These are phyloP conservation scores for Conomelus anceps DNA, from an alignment of 2,888 invertebrate species.

Conservation along the genomic window DNA sequence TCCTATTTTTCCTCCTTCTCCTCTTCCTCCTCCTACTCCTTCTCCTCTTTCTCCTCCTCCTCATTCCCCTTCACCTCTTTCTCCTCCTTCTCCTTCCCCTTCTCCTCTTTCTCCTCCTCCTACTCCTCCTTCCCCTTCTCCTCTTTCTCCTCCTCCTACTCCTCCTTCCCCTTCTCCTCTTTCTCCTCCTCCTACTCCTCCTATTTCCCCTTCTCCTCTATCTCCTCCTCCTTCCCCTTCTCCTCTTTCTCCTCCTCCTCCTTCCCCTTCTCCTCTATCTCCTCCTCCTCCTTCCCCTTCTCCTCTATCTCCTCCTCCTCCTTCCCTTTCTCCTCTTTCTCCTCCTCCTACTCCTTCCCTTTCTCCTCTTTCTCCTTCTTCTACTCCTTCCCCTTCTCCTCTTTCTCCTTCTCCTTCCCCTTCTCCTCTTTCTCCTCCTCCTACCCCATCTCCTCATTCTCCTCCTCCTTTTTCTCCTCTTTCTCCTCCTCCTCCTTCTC, in stretches of 20 bases:
- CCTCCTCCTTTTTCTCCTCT: slow-evolving; percentile 16
- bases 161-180: background rate
- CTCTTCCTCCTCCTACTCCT: background rate
- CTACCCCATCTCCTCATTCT: background rate
- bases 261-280: background rate
- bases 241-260: background rate
- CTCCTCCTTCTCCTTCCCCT: background rate
- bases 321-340: background rate
- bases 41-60: background rate
- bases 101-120: background rate
- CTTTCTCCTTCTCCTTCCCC: slow-evolving; percentile 14
- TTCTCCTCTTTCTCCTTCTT: background rate
- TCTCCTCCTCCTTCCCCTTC: slow-evolving; percentile 18
- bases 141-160: background rate
- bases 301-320: background rate
- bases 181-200: background rate
- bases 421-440: background rate
- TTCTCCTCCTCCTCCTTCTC: background rate
- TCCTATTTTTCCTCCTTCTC: background rate
- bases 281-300: background rate
- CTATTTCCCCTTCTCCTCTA: background rate
- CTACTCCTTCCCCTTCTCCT: background rate
- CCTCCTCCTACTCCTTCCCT: background rate
- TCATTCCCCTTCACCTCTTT: background rate
- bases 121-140: background rate